phyloP scores from a whole-genome alignment of 2,888 invertebrate species.

The Brachypalpus laphriformis region DNA sequence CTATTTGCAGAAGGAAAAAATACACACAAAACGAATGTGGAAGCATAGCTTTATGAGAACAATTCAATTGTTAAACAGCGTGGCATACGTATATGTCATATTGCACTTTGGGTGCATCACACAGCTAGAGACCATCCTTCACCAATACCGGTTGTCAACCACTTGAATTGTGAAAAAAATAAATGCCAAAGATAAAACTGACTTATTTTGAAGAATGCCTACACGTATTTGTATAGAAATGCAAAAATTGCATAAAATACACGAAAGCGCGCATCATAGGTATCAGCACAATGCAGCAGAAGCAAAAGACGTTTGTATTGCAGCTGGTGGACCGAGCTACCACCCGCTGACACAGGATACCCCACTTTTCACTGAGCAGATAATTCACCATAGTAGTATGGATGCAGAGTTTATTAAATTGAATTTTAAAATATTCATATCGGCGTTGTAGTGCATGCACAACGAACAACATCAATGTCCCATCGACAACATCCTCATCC shows the following conservation, averaged over 20 bases:
- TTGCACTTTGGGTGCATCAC: conserved; percentile 37
- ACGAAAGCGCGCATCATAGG: conserved; percentile 33
- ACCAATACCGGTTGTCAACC: not conserved
- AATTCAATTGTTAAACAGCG: conserved; percentile 20
- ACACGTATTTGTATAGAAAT: conserved; percentile 41
- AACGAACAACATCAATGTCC: conserved; percentile 59
- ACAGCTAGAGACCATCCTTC: too few species aligned
- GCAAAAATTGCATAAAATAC: conserved; percentile 43
- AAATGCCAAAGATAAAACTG: conserved; percentile 24
- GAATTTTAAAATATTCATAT: conserved; percentile 69
- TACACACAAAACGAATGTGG: conserved; percentile 35
- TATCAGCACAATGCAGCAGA: conserved; percentile 45
- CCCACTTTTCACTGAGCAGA: conserved; percentile 5
- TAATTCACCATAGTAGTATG: conserved; percentile 32
- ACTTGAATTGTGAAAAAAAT: conserved; percentile 55
- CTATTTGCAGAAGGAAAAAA: conserved; percentile 25
- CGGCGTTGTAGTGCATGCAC: conserved; percentile 65
- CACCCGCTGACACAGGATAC: not conserved
- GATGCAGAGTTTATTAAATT: conserved; percentile 69
- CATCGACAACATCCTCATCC: conserved; percentile 22
- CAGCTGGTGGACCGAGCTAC: conserved; percentile 42
- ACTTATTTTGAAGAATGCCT: conserved; percentile 31
- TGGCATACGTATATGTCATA: not conserved
- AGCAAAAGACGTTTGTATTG: conserved; percentile 23
- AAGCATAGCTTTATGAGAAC: conserved; percentile 7